Base-by-base conservation (phyloP, 1,140 invertebrate species). In the Aphelinus certus region DNA sequence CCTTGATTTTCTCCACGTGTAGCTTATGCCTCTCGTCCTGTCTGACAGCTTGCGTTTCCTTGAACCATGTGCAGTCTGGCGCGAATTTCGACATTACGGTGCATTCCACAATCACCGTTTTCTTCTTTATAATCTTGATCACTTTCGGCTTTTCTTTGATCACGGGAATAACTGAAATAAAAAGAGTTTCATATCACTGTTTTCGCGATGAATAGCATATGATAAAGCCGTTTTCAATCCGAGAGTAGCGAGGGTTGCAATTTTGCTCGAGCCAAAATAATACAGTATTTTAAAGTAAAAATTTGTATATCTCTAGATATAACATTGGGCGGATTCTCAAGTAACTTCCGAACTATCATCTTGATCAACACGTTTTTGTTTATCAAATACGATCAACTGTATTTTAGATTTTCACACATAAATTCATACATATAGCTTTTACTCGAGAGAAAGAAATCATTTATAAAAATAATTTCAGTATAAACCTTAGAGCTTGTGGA, bases 81-180 rank as follows among this genome's bases (percentile, higher is more conserved):
- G 94, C 92, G 80, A 95, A 95, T 85, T 95, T 94, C 77, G 95
- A 96, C 80, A 94, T 91, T 51, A 97, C 95, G 83, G 92, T 92
- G 86, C 95, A 96, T 88, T 97, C 96, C 79, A 97, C 95, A 73
- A 97, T 92, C 69, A 97, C 94, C 71, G 94, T 96, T 83, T 93
- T 94, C 88, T 94, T 96, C 85, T 96, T 96, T 65, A 96, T 91
- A 80, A 96, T 94, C 83, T 94, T 95, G 78, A 97, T 93, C 61
- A 97, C 92, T 87, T 93, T 96, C 57, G 96, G 96, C 82, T 94
- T 95, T 85, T 96, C 95, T 88, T 95, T 96, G 79, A 97, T 96
- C 79, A 97, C 95, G 81, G 96, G 96, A 87, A 96, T 94, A 90
- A 97, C 95, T 96, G 81, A 72, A 26, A 26, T 26, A 89, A 89